These are phyloP conservation scores for Danio aesculapii DNA, from an alignment of 2,797 vertebrate species.

Conservation along the genomic window DNA sequence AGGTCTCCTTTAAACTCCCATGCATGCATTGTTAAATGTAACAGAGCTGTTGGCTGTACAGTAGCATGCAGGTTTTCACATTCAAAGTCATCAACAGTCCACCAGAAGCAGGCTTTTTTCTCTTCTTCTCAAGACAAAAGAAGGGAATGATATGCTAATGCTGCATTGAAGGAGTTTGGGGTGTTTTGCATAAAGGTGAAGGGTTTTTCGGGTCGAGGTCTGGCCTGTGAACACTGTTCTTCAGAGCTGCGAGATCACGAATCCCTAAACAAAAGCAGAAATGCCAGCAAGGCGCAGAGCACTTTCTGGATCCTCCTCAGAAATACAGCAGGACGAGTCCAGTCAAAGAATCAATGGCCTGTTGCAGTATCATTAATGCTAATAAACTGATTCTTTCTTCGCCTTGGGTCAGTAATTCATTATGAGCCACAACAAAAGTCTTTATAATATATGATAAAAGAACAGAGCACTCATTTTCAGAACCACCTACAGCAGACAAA, in stretches of 20 bases:
- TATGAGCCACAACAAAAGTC: background rate
- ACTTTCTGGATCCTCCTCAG: slow-evolving; percentile 65
- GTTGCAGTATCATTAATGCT: slow-evolving; percentile 70
- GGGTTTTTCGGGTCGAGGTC: slow-evolving; percentile 73
- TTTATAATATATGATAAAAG: background rate
- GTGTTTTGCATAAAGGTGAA: slow-evolving; percentile 80
- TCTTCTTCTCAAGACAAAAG: slow-evolving; percentile 71
- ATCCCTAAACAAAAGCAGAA: slow-evolving; percentile 76
- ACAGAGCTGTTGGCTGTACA: too few relatives aligned
- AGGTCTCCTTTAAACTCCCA: background rate
- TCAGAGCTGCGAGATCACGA: slow-evolving; percentile 74
- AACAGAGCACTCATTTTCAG: background rate
- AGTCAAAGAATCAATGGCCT: slow-evolving; percentile 65
- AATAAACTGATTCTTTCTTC: slow-evolving; percentile 54
- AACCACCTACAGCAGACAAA: background rate
- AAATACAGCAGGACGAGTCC: slow-evolving; percentile 64
- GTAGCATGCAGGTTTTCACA: slow-evolving; percentile 82
- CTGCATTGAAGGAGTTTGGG: slow-evolving; percentile 68
- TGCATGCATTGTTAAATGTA: background rate
- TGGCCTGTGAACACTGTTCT: slow-evolving; percentile 74
- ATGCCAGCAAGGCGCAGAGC: slow-evolving; percentile 75
- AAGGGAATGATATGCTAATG: slow-evolving; percentile 71
- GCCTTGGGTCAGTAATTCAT: background rate
- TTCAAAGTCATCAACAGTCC: slow-evolving; percentile 85
- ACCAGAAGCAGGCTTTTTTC: slow-evolving; percentile 81